Base-by-base conservation (phyloP, 1,140 invertebrate species). In the Vanessa tameamea region DNA sequence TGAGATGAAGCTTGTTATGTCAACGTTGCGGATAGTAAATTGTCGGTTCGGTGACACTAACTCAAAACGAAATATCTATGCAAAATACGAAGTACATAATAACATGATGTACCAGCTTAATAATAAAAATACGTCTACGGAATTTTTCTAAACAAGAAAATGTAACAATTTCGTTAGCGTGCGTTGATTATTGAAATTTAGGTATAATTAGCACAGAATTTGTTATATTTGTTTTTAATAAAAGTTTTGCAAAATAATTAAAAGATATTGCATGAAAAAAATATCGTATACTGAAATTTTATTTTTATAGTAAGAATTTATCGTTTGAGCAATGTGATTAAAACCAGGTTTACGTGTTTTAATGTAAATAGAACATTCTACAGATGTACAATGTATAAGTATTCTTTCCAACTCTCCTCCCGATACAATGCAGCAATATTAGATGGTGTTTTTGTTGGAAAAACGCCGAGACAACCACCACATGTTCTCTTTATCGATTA, bases 381-480 rank as follows among this genome's bases (percentile, higher is more conserved):
- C 64, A 66, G 20, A 61, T 31, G 64, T 51, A 66, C n/a, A 66
- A 50, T 66, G 26, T 61, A 15, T 37, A 61, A 61, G 57, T 31
- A 37, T 37, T 14, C 26, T 50, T 66, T 66, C n/a, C 26, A 51
- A 66, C 26, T 66, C 50, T 51, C 11, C 64, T 20, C 9, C 23
- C 20, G 64, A 66, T 66, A 66, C 64, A 66, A 66, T 66, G 51
- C 64, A 66, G 64, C 20, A 43, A 31, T 64, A 47, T 51, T 26
- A 23, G 20, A 26, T 51, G n/a, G 65, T 82, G 75, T 82, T 80
- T 77, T 78, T 59, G 61, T 82, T 82, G 81, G 81, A 83, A 73
- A 77, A 72, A 69, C 76, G 80, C 81, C 82, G 77, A 80, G 78
- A 65, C 47, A 47, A 65, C 43, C 69, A 72, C 72, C 65, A 64